Evolutionary conservation across 1,140 invertebrate species (phyloP).

Genomic region (Ericerus pela): DNA sequence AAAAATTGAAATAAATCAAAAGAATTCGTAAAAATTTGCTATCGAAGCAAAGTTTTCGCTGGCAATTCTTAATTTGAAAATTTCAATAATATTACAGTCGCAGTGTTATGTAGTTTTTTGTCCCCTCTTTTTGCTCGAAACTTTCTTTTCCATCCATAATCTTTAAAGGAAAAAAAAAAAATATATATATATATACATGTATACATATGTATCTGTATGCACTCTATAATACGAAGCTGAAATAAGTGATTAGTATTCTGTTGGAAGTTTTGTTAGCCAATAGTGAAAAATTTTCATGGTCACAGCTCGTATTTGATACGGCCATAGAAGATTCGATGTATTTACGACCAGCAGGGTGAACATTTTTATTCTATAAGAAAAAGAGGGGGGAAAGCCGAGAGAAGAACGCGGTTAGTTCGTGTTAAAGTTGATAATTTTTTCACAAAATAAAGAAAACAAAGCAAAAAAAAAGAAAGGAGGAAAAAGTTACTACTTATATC

Average conservation of each 20-base stretch:
- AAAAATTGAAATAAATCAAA: too few species aligned
- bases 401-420: neutral
- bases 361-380: neutral
- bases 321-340: neutral
- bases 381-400: neutral
- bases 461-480: neutral
- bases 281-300: neutral
- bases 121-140: too few species aligned
- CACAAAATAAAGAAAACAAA: neutral
- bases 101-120: too few species aligned
- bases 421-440: neutral
- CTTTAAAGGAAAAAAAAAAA: neutral
- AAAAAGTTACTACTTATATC: slow-evolving; percentile 9
- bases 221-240: too few species aligned
- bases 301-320: neutral
- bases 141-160: neutral
- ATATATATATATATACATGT: too few species aligned
- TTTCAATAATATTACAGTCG: too few species aligned
- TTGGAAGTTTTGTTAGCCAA: neutral
- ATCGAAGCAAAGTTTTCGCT: too few species aligned
- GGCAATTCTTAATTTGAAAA: too few species aligned
- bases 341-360: neutral
- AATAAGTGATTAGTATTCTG: slow-evolving; percentile 11
- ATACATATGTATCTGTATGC: too few species aligned
- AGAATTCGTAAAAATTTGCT: too few species aligned